Conservation (phyloP, 1,140 invertebrate species). For the Zaprionus kolodkinae region DNA sequence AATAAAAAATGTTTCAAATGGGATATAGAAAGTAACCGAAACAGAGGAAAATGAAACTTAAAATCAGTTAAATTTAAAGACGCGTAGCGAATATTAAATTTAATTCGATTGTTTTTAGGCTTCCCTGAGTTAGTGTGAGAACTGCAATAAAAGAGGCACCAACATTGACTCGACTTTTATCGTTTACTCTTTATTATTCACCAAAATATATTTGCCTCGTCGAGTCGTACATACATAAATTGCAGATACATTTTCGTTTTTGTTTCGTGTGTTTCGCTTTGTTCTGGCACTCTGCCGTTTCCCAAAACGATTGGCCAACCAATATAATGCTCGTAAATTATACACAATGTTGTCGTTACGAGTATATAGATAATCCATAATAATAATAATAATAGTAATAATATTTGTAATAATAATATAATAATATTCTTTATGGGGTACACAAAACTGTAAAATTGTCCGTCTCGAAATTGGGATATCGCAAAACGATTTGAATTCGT, state of each 20-base stretch:
- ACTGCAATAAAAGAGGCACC: neutral
- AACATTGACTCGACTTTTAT: conserved; percentile 48
- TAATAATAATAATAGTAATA: conserved; percentile 15
- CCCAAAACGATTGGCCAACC: conserved; percentile 72
- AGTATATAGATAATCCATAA: conserved; percentile 12
- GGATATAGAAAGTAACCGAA: too few relatives aligned
- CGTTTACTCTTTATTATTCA: conserved; percentile 79
- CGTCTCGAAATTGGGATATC: conserved; percentile 66
- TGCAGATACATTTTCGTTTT: conserved; percentile 57
- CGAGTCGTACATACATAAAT: conserved; percentile 55
- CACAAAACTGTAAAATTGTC: conserved; percentile 74
- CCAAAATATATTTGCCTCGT: conserved; percentile 78
- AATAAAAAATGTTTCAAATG: neutral
- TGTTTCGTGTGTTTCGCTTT: conserved; percentile 5
- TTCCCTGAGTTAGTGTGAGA: neutral
- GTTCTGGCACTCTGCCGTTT: neutral
- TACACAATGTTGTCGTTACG: conserved; percentile 33
- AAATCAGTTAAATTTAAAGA: neutral
- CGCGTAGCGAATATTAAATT: neutral
- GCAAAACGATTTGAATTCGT: conserved; percentile 13
- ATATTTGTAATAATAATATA: neutral
- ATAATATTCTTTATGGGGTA: conserved; percentile 61
- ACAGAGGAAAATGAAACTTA: neutral
- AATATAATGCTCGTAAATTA: conserved; percentile 65
- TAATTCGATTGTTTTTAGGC: neutral